phyloP scores from a whole-genome alignment of 2,797 vertebrate species.

The Sylvia borin region DNA sequence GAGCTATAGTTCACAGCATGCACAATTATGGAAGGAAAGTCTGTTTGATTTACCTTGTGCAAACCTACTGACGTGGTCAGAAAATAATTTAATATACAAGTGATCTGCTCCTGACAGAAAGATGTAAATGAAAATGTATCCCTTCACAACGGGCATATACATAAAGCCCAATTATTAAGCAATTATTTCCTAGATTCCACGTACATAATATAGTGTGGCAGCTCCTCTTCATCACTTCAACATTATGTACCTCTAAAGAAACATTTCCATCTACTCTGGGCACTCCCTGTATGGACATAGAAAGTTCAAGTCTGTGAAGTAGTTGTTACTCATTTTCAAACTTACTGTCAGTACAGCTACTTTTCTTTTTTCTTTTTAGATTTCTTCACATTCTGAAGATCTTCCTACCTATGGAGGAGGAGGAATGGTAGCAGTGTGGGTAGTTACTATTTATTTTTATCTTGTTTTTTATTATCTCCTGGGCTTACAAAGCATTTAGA shows the following conservation, averaged over 20 bases:
- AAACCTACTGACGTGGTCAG: background rate
- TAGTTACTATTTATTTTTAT: background rate
- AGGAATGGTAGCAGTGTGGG: background rate
- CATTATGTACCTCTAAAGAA: background rate
- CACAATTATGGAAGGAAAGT: background rate
- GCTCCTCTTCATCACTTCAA: background rate
- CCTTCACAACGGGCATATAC: rapidly evolving
- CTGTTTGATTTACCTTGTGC: background rate
- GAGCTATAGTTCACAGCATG: background rate
- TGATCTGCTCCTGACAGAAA: background rate
- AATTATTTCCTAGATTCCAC: background rate
- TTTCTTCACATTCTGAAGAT: background rate
- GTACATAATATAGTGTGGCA: background rate
- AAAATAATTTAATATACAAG: background rate
- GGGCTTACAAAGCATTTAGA: background rate
- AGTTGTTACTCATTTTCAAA: background rate
- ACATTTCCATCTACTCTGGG: background rate
- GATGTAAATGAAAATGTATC: background rate
- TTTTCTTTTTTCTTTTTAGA: background rate
- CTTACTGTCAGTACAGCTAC: background rate
- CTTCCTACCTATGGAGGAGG: background rate
- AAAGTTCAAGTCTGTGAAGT: background rate
- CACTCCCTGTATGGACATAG: background rate
- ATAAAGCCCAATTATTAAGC: background rate
- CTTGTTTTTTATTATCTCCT: background rate